A percentile compares a stretch with the other conserved stretches of the same genome.
Evolutionary conservation across 2,888 invertebrate species (phyloP).

Genomic region (Archips xylosteana): DNA sequence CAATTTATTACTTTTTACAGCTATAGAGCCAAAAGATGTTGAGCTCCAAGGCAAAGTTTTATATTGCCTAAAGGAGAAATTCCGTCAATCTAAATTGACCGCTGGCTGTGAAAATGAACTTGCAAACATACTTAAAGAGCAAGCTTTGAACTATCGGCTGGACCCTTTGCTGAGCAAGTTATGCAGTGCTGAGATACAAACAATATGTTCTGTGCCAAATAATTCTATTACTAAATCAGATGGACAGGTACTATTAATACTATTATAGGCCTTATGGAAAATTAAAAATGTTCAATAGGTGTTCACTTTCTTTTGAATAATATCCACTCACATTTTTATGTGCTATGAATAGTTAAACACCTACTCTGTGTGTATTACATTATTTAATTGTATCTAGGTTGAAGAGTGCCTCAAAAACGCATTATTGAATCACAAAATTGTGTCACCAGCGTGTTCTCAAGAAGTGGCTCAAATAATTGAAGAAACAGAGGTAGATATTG

Average conservation of each 20-base stretch:
- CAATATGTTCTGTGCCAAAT: conserved; percentile 85
- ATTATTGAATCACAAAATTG: conserved; percentile 89
- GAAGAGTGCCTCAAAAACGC: conserved; percentile 97
- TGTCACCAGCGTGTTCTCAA: conserved; percentile 90
- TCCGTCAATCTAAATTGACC: conserved; percentile 90
- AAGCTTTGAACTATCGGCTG: conserved; percentile 95
- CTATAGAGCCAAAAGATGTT: conserved; percentile 85
- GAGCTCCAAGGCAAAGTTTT: conserved; percentile 94
- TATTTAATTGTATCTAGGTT: conserved; percentile 76
- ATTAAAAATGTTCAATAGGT: too few relatives aligned
- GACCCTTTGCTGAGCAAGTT: conserved; percentile 94
- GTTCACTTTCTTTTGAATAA: too few relatives aligned
- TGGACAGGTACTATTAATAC: conserved; percentile 68
- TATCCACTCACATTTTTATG: too few relatives aligned
- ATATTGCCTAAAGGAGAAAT: conserved; percentile 93
- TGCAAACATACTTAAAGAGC: conserved; percentile 92
- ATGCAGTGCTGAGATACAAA: conserved; percentile 90
- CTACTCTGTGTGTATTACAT: not conserved
- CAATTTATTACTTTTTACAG: conserved; percentile 51
- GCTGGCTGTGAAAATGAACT: conserved; percentile 93
- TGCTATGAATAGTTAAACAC: not conserved
- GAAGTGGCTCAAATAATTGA: conserved; percentile 96
- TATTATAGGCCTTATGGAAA: too few relatives aligned
- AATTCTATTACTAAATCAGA: conserved; percentile 76
- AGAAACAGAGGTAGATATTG: conserved; percentile 96